Evolutionary conservation across 2,797 vertebrate species (phyloP), one percentile per base, ranked within the genome.

Genomic region (Semotilus atromaculatus): DNA sequence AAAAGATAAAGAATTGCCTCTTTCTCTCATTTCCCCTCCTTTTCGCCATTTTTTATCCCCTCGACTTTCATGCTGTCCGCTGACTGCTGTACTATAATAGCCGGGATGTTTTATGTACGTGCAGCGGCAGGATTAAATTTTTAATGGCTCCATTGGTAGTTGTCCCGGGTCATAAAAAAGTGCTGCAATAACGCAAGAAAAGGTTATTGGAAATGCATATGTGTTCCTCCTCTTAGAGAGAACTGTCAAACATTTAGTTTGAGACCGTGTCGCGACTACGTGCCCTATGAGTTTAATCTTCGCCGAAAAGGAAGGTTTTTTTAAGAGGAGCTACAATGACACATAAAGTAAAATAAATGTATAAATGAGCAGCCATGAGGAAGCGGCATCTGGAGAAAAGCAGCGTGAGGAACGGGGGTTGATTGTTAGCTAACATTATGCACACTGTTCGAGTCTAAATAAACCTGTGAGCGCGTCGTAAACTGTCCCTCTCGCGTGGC

Each of bases 351-450:
- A 86, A 76, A 86, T 88, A 78, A 82, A 90, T 89, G 72, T 77
- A 79, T 73, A 88, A 81, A 84, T 80, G 40, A 55, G 36, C 70
- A 38, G 55, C 40, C 43, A 66, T 29, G n/a, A 76, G 34, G 67
- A 80, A 51, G 86, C 85, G 67, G 88, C 89, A 89, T 93, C 88
- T 89, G 89, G 92, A 90, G 75, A 91, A 89, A 72, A 83, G 62
- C 51, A 48, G 36, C 81, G 51, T 94, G 94, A 95, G 90, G 94
- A 94, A 95, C 86, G 90, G 43, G 73, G 18, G 62, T 90, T 93
- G 94, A 95, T 95, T 95, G 94, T 95, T 93, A 88, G 76, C 89
- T 84, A 67, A 93, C 93, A 93, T 94, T 94, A 93, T 94, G 94
- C 93, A 92, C 93, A 91, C 86, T 93, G 93, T 95, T 93, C 91